Evolutionary conservation across 2,888 invertebrate species (phyloP).

Genomic region (Hyposoter dolosus): DNA sequence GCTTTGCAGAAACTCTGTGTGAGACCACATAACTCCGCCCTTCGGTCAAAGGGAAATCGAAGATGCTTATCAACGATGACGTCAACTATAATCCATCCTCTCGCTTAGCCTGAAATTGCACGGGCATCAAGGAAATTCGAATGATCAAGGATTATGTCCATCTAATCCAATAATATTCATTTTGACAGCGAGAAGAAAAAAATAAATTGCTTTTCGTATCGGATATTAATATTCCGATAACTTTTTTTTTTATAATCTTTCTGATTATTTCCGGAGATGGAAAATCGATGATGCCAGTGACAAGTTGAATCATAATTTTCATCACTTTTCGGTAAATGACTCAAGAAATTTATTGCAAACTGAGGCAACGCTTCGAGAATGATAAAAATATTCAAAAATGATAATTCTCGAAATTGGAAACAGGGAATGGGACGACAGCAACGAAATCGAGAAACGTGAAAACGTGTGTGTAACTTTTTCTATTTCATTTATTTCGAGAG

Average conservation of each 20-base stretch:
- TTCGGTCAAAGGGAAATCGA: slow-evolving; percentile 1
- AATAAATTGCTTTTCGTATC: background rate
- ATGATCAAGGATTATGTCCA: background rate
- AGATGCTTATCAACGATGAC: slow-evolving; percentile 10
- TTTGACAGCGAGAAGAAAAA: background rate
- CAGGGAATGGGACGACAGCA: background rate
- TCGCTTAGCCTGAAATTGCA: background rate
- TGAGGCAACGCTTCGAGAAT: too few relatives aligned
- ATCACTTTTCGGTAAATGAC: too few relatives aligned
- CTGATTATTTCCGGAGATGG: background rate
- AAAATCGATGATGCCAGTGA: background rate
- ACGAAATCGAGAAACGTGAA: background rate
- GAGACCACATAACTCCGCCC: background rate
- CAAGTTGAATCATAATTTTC: too few relatives aligned
- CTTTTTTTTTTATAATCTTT: background rate
- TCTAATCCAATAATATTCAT: background rate
- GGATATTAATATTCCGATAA: background rate
- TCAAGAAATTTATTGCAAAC: too few relatives aligned
- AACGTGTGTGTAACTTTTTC: background rate
- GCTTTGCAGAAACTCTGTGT: slow-evolving; percentile 7
- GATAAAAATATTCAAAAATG: background rate
- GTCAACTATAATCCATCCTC: background rate
- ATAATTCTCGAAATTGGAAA: background rate
- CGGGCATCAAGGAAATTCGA: background rate
- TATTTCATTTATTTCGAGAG: background rate